Conservation (phyloP, 23 tunicate species). For the Oikopleura vanhoeffeni region DNA sequence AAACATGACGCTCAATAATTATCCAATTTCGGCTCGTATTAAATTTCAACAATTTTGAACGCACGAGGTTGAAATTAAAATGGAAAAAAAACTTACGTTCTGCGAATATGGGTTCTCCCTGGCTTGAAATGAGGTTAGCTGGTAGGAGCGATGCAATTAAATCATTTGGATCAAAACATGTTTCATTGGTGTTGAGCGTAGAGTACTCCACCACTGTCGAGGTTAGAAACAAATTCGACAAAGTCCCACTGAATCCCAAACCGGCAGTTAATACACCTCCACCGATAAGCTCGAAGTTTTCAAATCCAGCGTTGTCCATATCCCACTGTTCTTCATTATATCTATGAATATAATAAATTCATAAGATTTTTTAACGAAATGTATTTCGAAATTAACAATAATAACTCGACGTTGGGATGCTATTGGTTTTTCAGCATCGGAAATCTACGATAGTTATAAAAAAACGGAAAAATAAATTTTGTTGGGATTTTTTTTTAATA, state of each 20-base stretch:
- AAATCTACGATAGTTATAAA: no score
- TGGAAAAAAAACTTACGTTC: constrained; percentile 14
- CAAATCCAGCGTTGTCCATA: not conserved
- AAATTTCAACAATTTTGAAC: no score
- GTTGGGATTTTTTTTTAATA: no score
- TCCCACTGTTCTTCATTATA: not conserved
- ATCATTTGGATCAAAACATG: not conserved
- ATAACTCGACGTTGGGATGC: no score
- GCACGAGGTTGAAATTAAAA: no score
- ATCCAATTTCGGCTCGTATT: no score
- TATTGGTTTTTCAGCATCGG: no score
- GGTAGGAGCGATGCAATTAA: not conserved
- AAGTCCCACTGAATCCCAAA: not conserved
- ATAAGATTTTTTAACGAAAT: no score
- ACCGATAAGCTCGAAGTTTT: not conserved
- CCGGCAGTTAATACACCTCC: not conserved
- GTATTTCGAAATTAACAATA: no score
- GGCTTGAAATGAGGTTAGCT: not conserved
- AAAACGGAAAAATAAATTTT: no score
- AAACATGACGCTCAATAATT: no score
- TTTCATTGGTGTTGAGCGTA: not conserved
- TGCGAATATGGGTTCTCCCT: not conserved
- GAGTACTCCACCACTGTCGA: not conserved
- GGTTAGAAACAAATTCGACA: not conserved
- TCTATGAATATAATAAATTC: no score